Evolutionary conservation across 2,888 invertebrate species (phyloP).

Genomic region (Tetrapedia diversipes): DNA sequence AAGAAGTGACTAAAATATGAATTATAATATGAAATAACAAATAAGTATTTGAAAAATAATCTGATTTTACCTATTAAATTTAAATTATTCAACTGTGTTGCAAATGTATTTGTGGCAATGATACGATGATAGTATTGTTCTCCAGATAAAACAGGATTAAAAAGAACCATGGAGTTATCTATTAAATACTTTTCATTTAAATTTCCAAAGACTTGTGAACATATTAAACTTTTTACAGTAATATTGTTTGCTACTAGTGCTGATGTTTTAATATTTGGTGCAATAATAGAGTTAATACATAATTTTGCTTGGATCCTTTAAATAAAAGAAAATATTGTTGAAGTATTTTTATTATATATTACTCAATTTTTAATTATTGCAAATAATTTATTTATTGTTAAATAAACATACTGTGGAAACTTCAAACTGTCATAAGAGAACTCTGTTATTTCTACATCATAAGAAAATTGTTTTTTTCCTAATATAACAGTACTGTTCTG

Average conservation of each 20-base stretch:
- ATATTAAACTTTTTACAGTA: conserved; percentile 61
- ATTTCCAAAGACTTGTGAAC: conserved; percentile 62
- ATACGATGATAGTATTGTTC: conserved; percentile 61
- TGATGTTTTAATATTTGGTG: conserved; percentile 66
- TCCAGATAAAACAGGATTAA: conserved; percentile 53
- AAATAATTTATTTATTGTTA: too few relatives aligned
- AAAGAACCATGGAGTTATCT: conserved; percentile 55
- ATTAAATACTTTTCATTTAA: conserved; percentile 51
- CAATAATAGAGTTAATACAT: conserved; percentile 62
- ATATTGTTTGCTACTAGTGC: conserved; percentile 61
- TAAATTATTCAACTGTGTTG: conserved; percentile 3
- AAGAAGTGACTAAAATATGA: background rate
- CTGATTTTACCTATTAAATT: conserved; percentile 41
- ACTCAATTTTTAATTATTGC: background rate
- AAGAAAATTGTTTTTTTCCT: conserved; percentile 83
- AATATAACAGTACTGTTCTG: conserved; percentile 82
- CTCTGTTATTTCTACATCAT: conserved; percentile 77
- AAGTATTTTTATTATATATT: background rate
- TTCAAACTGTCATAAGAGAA: conserved; percentile 60
- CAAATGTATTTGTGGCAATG: conserved; percentile 49
- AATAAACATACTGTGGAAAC: conserved; percentile 60
- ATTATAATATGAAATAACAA: background rate
- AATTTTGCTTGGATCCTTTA: conserved; percentile 65
- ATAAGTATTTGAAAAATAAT: background rate
- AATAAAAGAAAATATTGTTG: background rate